Percentiles rank a stretch among this genome's conserved stretches.
Conservation (phyloP, 2,888 invertebrate genomes). For the Sphaerophoria taeniata region DNA sequence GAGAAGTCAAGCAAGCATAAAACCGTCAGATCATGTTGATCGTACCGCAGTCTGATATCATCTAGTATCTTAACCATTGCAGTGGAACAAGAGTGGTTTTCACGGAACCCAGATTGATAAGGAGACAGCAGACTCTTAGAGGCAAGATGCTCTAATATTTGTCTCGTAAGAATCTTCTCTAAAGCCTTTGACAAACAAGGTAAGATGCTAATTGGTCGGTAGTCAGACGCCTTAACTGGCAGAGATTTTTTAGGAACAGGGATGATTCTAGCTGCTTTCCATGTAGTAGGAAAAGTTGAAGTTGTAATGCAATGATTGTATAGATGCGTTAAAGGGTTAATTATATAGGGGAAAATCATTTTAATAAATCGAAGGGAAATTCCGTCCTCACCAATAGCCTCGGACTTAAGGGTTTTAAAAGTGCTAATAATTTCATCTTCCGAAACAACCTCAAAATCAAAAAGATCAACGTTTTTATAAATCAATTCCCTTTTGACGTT, state of each 20-base stretch:
- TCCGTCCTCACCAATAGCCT: background rate
- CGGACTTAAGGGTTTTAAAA: background rate
- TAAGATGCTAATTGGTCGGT: background rate
- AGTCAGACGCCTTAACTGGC: background rate
- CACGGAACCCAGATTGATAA: background rate
- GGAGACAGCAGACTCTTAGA: background rate
- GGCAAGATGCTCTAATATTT: background rate
- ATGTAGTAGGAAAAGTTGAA: background rate
- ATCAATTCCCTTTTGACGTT: background rate
- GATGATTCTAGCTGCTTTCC: constrained; percentile 1
- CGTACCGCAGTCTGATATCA: background rate
- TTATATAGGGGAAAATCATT: background rate
- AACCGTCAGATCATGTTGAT: background rate
- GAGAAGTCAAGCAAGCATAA: constrained; percentile 1
- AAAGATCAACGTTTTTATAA: background rate
- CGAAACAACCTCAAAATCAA: background rate
- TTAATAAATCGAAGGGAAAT: background rate
- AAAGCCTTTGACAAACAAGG: constrained; percentile 2
- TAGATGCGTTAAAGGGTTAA: background rate
- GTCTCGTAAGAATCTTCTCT: background rate
- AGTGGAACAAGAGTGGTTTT: background rate
- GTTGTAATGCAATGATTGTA: background rate
- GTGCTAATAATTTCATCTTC: background rate
- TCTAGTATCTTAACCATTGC: background rate
- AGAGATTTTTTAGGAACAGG: constrained; percentile 1